These are phyloP conservation scores for Danio choprae DNA, from an alignment of 2,797 vertebrate species.

Conservation along the genomic window DNA sequence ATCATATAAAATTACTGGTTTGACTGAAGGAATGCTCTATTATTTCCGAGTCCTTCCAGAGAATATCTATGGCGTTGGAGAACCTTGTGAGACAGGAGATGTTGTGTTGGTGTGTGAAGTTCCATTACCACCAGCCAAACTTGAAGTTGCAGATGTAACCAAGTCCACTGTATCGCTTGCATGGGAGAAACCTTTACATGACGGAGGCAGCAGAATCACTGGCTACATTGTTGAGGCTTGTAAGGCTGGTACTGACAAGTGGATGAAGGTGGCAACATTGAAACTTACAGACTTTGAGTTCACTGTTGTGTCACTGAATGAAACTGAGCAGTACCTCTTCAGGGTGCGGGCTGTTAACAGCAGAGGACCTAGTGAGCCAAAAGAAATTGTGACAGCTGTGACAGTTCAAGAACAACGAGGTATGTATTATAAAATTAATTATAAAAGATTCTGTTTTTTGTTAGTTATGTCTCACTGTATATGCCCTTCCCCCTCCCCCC, in stretches of 20 bases:
- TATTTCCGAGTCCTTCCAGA: slow-evolving; percentile 97
- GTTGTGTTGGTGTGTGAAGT: slow-evolving; percentile 93
- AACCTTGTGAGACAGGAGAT: slow-evolving; percentile 91
- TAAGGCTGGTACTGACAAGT: slow-evolving; percentile 93
- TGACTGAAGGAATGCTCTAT: slow-evolving; percentile 94
- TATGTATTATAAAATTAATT: slow-evolving; percentile 67
- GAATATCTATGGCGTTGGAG: slow-evolving; percentile 97
- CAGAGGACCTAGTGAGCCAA: slow-evolving; percentile 90
- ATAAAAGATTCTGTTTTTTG: neutral
- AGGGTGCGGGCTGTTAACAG: slow-evolving; percentile 93
- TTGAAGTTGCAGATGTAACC: slow-evolving; percentile 92
- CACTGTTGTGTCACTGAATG: slow-evolving; percentile 93
- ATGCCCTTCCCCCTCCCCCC: slow-evolving; percentile 14
- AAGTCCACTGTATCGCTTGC: slow-evolving; percentile 90
- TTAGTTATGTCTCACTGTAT: slow-evolving; percentile 41
- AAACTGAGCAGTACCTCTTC: slow-evolving; percentile 95
- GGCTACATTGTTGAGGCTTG: slow-evolving; percentile 95
- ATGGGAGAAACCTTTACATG: slow-evolving; percentile 97
- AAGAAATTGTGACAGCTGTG: slow-evolving; percentile 90
- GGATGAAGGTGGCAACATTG: slow-evolving; percentile 95
- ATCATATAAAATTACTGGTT: slow-evolving; percentile 88
- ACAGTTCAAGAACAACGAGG: slow-evolving; percentile 95
- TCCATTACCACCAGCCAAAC: slow-evolving; percentile 88
- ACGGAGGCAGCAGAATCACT: slow-evolving; percentile 93
- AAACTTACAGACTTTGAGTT: slow-evolving; percentile 90